Evolutionary conservation across 2,797 vertebrate species (phyloP).

Genomic region (Peromyscus attwateri): DNA sequence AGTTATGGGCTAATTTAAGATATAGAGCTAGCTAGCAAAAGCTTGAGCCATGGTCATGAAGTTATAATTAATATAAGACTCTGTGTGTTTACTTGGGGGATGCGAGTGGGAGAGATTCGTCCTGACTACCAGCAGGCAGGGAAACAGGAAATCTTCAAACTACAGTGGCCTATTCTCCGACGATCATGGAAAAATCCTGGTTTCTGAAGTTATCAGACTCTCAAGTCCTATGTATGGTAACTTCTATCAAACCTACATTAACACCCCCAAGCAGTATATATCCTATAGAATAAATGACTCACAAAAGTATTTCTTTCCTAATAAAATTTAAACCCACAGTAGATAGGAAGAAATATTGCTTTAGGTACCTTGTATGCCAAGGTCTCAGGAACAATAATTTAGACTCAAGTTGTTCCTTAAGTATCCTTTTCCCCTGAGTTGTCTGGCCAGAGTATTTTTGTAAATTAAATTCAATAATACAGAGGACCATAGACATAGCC

Average conservation of each 20-base stretch:
- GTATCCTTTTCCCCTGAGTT: background rate
- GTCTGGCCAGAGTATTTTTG: background rate
- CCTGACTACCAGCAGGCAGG: too few species aligned
- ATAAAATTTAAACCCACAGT: background rate
- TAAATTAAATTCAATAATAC: background rate
- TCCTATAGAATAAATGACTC: background rate
- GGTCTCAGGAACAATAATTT: background rate
- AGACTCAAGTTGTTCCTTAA: background rate
- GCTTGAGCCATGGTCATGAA: too few species aligned
- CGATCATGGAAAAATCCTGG: background rate
- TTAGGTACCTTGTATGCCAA: background rate
- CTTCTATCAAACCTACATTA: background rate
- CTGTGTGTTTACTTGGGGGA: too few species aligned
- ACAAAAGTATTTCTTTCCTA: background rate
- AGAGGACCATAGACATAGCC: background rate
- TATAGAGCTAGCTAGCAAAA: too few species aligned
- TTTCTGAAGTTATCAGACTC: background rate
- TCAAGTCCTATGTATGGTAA: background rate
- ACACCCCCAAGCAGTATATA: background rate
- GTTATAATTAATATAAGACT: too few species aligned
- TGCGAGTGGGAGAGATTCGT: too few species aligned
- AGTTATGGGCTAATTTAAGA: too few species aligned
- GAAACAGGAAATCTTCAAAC: too few species aligned
- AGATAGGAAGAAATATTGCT: background rate
- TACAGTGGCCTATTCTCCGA: background rate